Conservation (phyloP, 2,797 vertebrate species). For the Paratrypauchen microcephalus region DNA sequence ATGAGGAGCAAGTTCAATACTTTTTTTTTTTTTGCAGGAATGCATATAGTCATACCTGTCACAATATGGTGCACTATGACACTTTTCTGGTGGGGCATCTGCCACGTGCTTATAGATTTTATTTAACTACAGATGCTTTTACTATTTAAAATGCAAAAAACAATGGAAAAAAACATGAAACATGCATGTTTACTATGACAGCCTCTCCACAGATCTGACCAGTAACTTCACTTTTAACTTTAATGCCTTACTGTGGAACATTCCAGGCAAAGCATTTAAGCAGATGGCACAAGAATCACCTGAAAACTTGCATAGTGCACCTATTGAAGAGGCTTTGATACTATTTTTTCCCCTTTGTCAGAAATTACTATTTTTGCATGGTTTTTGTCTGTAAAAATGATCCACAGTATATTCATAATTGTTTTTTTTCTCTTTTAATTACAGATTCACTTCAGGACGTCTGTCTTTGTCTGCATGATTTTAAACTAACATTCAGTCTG, state of each 20-base stretch:
- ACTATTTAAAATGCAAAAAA: too few relatives aligned
- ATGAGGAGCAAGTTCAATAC: too few relatives aligned
- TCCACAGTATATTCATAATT: neutral
- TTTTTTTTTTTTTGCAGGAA: too few relatives aligned
- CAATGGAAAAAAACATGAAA: too few relatives aligned
- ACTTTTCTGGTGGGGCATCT: too few relatives aligned
- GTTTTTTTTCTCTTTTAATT: neutral
- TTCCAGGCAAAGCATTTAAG: neutral
- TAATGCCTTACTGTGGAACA: neutral
- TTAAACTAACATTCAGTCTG: conserved; percentile 1
- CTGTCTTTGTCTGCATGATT: conserved; percentile 1
- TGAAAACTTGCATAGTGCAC: neutral
- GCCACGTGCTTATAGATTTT: too few relatives aligned
- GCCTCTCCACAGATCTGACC: too few relatives aligned
- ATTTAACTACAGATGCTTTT: too few relatives aligned
- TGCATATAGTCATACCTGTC: neutral
- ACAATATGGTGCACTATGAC: neutral
- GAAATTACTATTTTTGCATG: too few relatives aligned
- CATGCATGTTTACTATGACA: too few relatives aligned
- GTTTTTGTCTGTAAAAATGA: too few relatives aligned
- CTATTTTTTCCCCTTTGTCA: too few relatives aligned
- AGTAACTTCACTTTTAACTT: neutral
- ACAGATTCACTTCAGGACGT: neutral
- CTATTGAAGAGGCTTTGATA: neutral
- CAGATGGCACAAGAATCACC: neutral